Evolutionary conservation across 2,797 vertebrate genomes (phyloP).

Genomic region (Spinus olivaceus): DNA sequence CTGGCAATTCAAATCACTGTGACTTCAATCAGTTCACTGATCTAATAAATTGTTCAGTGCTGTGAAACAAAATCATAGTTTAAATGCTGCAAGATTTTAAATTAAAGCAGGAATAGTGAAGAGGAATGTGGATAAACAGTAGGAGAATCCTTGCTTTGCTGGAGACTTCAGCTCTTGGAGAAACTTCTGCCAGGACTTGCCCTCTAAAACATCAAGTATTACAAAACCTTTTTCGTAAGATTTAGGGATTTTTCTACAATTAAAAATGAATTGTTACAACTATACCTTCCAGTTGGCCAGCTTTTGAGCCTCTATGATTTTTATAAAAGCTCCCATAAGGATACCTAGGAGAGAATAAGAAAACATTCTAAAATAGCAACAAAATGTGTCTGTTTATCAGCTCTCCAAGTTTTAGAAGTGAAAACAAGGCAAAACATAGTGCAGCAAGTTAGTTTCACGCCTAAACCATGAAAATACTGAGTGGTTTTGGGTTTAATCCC

Average conservation of each 20-base stretch:
- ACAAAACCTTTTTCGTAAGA: neutral
- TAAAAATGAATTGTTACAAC: neutral
- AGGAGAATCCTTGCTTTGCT: neutral
- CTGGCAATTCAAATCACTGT: neutral
- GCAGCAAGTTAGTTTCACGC: neutral
- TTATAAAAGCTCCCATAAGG: slow-evolving; percentile 97
- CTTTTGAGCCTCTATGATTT: slow-evolving; percentile 96
- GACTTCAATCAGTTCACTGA: neutral
- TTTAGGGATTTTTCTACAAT: neutral
- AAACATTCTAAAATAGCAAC: neutral
- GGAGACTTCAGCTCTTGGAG: neutral
- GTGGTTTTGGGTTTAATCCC: neutral
- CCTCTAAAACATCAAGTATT: neutral
- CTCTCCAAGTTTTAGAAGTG: neutral
- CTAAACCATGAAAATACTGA: neutral
- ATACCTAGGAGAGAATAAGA: slow-evolving; percentile 83
- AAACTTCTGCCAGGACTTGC: neutral
- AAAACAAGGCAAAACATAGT: neutral
- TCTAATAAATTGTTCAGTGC: neutral
- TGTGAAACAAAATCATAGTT: neutral
- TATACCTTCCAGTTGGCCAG: slow-evolving; percentile 99
- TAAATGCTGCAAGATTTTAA: neutral
- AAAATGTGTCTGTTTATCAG: neutral
- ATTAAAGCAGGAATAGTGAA: neutral
- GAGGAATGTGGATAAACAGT: neutral